Evolutionary conservation across 2,888 invertebrate genomes (phyloP), one percentile per base, ranked within the genome.

Genomic region (Idaea biselata): DNA sequence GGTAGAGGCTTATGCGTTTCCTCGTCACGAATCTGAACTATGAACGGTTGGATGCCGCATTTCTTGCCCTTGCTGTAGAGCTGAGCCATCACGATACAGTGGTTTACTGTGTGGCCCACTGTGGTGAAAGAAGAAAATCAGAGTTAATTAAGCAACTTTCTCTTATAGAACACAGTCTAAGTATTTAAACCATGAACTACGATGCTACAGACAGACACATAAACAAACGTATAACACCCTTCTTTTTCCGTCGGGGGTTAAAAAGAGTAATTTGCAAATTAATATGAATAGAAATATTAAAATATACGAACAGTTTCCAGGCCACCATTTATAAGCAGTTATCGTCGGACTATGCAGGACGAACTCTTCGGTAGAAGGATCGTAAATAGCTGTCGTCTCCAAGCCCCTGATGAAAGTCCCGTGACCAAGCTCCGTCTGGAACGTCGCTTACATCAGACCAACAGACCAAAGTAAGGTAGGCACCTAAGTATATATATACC

Each of bases 291-390:
- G n/a, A n/a, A n/a, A n/a, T n/a, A n/a, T 44, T 25, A 8, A 14
- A 16, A 8, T 6, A 7, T 67, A 94, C 97, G 94, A 91, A 98
- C 98, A 94, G 75, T 96, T 96, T 33, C 98, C 99, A 16, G 98
- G 98, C 99, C 98, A 99, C 98, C 98, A 99, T 90, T 99, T 99
- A 80, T 97, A 97, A 0, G 99, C 94, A 0, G 97, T 97, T 6
- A 97, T 84, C 0, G 96, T 96, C 0, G 99, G 99, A 64, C 97
- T 96, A 80, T 98, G 94, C 14, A 99, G 83, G 18, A 98, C 86
- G 83, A 99, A 99, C 84, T 98, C 97, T 85, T 98, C 94, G 0
- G 95, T 96, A 16, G 88, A 83, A 0, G 95, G 93, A 84, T 99
- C 98, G 79, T 98, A 99, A 0, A 96, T 97, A 2, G 99, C 97